phyloP scores from a whole-genome alignment of 30 jellyfish, hydroid and myxozoan genomes.

The Hydractinia symbiolongicarpus region DNA sequence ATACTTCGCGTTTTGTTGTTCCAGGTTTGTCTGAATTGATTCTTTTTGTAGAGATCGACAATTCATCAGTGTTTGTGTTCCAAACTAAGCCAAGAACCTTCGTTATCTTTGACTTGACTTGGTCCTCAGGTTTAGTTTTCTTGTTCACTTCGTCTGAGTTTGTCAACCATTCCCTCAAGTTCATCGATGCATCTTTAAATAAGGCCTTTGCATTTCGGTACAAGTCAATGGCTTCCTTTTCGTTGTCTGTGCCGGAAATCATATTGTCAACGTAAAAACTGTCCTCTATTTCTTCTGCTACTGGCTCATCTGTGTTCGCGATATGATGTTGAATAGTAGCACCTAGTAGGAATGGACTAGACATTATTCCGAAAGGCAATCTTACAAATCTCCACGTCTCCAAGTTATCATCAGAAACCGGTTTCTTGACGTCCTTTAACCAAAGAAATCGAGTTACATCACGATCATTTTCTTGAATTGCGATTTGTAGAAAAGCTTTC shows the following conservation, averaged over 20 bases:
- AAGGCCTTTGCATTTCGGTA: conserved; percentile 20
- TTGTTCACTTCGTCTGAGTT: not conserved
- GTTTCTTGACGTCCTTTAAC: conserved; percentile 18
- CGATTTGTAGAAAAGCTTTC: conserved; percentile 28
- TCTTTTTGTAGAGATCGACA: conserved; percentile 28
- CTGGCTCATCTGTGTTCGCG: conserved; percentile 29
- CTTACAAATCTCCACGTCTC: conserved; percentile 25
- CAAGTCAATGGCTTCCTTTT: conserved; percentile 25
- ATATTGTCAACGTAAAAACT: conserved; percentile 42
- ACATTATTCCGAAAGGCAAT: conserved; percentile 38
- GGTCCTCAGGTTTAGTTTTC: not conserved
- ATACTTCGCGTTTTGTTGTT: conserved; percentile 34
- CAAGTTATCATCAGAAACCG: conserved; percentile 20
- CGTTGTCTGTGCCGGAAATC: conserved; percentile 32
- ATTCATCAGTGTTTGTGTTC: conserved; percentile 32
- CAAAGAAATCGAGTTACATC: conserved; percentile 57
- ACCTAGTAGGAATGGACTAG: conserved; percentile 51
- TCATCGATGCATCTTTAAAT: not conserved
- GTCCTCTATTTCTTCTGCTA: conserved; percentile 1
- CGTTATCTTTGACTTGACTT: not conserved
- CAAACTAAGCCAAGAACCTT: conserved; percentile 36
- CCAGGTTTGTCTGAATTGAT: not conserved
- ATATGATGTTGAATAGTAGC: conserved; percentile 37
- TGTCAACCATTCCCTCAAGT: conserved; percentile 11
- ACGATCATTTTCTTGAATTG: conserved; percentile 31